Evolutionary conservation across 1,140 invertebrate species (phyloP), one percentile per base, ranked within the genome.

Genomic region (Goniozus legneri): DNA sequence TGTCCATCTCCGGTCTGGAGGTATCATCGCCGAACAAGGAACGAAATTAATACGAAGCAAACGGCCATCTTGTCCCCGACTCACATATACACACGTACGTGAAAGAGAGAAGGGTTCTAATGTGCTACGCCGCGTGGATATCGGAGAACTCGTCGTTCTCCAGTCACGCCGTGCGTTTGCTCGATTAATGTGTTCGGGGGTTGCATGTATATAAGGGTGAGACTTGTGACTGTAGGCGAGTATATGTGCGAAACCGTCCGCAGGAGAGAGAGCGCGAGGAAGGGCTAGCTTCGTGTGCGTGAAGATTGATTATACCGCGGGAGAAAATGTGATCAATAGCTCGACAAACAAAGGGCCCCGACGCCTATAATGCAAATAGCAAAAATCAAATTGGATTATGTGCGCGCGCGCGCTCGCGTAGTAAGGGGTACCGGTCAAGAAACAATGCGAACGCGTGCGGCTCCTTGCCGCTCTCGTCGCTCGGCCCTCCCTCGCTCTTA

Each of bases 261-360:
- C n/a, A 12, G n/a, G 10, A 49, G 62, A 47, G 43, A 64, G 67
- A 65, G 63, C 58, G 59, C 58, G 56, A 53, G 62, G 32, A 55
- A 58, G 47, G 34, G 43, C 47, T 49, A 47, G 55, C 45, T 44
- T 45, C 49, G 62, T 70, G 58, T 68, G 62, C 57, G 69, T 63
- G 61, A 73, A 76, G 73, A 76, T 76, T 76, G 72, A 76, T 76
- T 76, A 73, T 72, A 66, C 63, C 65, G 57, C 62, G 64, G 61
- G 66, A 69, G 70, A 75, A 74, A 75, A 74, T 75, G 69, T 75
- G 72, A 76, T 76, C 73, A 76, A 76, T 76, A 76, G 65, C 65
- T 58, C 52, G 60, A 59, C 67, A 71, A 73, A 71, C 73, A 73
- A 73, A 73, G 67, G 65, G 60, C 52, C 50, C 47, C 60, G 52